Percentiles rank a stretch among this genome's conserved stretches.
Conservation (phyloP, 2,797 vertebrate genomes). For the Pampus argenteus region DNA sequence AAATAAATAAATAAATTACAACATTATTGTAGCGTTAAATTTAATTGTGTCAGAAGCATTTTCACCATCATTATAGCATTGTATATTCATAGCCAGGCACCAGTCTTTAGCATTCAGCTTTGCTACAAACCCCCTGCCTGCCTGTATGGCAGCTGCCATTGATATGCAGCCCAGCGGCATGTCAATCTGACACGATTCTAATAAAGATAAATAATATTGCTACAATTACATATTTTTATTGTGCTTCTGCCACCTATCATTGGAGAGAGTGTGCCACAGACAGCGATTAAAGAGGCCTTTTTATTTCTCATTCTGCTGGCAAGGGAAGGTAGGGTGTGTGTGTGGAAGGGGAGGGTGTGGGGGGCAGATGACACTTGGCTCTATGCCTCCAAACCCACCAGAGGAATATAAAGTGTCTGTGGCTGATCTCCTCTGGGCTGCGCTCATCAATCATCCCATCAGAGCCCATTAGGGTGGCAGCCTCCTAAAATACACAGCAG, state of each 20-base stretch:
- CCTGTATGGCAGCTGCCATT: slow-evolving; percentile 67
- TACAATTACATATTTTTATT: slow-evolving; percentile 82
- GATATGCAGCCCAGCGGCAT: slow-evolving; percentile 78
- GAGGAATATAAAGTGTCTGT: slow-evolving; percentile 84
- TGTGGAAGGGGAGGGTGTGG: slow-evolving; percentile 5
- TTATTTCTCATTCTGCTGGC: slow-evolving; percentile 70
- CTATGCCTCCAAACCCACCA: slow-evolving; percentile 71
- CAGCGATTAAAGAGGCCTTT: slow-evolving; percentile 77
- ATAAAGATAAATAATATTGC: slow-evolving; percentile 88
- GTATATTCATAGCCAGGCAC: slow-evolving; percentile 16
- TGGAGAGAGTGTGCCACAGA: slow-evolving; percentile 60
- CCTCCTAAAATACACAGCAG: slow-evolving; percentile 74
- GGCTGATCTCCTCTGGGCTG: slow-evolving; percentile 80
- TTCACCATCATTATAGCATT: slow-evolving; percentile 21
- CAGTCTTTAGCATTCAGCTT: slow-evolving; percentile 49
- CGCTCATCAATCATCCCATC: slow-evolving; percentile 87
- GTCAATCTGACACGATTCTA: slow-evolving; percentile 85
- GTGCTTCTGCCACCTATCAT: slow-evolving; percentile 77
- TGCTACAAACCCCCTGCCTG: slow-evolving; percentile 8
- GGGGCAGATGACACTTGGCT: slow-evolving; percentile 67
- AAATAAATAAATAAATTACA: no score
- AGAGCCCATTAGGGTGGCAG: slow-evolving; percentile 82
- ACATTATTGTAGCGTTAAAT: slow-evolving; percentile 52
- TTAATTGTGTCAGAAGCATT: slow-evolving; percentile 42
- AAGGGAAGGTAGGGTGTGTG: slow-evolving; percentile 34